These are phyloP conservation scores for Stomatorhinus ivindoensis DNA, from an alignment of 2,113 vertebrate species.

Conservation along the genomic window DNA sequence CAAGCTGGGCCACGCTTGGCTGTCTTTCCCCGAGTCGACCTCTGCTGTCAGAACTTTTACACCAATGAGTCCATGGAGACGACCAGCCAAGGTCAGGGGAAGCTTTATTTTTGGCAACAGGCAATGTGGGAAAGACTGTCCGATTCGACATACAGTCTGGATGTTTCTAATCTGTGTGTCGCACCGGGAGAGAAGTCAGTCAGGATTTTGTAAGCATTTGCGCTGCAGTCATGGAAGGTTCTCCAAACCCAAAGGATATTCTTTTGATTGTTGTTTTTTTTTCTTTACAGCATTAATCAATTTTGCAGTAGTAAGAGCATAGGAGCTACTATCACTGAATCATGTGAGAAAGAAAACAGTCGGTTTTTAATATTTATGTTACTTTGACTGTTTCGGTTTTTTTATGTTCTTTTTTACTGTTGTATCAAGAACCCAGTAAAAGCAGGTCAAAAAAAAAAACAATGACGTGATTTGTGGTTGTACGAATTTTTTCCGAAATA, in stretches of 20 bases:
- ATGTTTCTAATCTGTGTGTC: background rate
- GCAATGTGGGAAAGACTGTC: background rate
- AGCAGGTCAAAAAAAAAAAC: conserved; percentile 45
- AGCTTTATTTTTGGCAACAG: background rate
- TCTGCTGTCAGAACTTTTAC: background rate
- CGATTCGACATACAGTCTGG: background rate
- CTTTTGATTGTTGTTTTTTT: background rate
- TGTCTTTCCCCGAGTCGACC: background rate
- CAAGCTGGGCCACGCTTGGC: background rate
- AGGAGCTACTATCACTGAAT: conserved; percentile 29
- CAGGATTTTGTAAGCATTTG: background rate
- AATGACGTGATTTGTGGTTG: conserved; percentile 51
- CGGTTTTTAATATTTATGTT: conserved; percentile 60
- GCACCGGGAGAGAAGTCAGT: background rate
- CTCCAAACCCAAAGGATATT: background rate
- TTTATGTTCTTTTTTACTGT: conserved; percentile 53
- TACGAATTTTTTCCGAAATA: conserved; percentile 63
- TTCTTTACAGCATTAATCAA: conserved; percentile 26
- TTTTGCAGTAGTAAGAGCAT: conserved; percentile 17
- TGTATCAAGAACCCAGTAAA: conserved; percentile 51
- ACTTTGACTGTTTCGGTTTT: conserved; percentile 51
- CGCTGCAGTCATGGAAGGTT: background rate
- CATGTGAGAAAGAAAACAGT: conserved; percentile 18
- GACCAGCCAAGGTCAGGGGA: background rate
- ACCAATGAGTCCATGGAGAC: background rate